These are phyloP conservation scores for Podarcis siculus DNA, from an alignment of 2,797 vertebrate species.

Conservation along the genomic window DNA sequence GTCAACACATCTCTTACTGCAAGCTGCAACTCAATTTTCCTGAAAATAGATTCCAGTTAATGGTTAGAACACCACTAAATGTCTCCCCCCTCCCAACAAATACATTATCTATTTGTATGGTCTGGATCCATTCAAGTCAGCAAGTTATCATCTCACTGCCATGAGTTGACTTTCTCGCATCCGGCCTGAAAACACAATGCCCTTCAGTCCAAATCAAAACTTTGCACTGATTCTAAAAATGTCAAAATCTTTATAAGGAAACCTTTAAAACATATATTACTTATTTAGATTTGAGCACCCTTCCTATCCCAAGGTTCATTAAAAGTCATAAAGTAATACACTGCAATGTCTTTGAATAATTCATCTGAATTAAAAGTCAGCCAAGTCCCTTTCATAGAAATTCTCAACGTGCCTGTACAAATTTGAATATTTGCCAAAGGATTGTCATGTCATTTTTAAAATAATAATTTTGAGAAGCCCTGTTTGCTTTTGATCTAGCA, in stretches of 20 bases:
- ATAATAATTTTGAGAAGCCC: background rate
- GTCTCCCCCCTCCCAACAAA: no score
- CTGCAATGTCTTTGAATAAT: conserved; percentile 5
- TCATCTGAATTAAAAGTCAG: conserved; percentile 8
- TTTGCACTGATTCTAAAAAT: background rate
- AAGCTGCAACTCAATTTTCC: background rate
- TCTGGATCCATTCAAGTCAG: background rate
- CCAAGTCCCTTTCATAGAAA: background rate
- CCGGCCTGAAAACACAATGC: background rate
- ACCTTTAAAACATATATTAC: background rate
- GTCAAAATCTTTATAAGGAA: background rate
- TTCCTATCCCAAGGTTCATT: conserved; percentile 7
- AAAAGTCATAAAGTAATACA: background rate
- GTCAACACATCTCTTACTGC: background rate
- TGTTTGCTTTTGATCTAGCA: background rate
- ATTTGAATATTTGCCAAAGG: conserved; percentile 2
- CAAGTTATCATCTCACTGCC: background rate
- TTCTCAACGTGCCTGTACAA: background rate
- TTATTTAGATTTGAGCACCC: background rate
- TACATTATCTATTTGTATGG: background rate
- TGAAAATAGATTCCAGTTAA: background rate
- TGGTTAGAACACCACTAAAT: background rate
- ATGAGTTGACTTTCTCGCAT: background rate
- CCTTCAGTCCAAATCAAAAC: background rate
- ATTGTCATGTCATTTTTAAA: background rate